A percentile compares a stretch with the other conserved stretches of the same genome.
Conservation (phyloP, 2,888 invertebrate genomes). For the Sceliomorpha sp. region DNA sequence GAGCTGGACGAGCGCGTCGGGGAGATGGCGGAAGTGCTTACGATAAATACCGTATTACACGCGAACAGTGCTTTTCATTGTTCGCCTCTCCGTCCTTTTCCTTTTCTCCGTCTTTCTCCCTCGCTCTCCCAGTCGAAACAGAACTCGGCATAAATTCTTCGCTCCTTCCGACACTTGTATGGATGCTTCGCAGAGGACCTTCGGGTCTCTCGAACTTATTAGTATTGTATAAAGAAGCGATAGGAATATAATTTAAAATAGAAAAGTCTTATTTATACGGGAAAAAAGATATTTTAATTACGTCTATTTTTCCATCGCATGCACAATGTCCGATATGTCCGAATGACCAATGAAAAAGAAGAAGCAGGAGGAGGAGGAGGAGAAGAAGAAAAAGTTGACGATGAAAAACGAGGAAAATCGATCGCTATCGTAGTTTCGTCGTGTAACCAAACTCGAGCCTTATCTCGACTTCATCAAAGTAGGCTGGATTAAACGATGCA, state of each 20-base stretch:
- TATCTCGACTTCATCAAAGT: conserved; percentile 62
- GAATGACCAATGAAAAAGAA: too few relatives aligned
- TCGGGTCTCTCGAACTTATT: not conserved
- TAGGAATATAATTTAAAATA: not conserved
- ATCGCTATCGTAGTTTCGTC: conserved; percentile 12
- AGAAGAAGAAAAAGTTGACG: too few relatives aligned
- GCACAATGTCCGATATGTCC: too few relatives aligned
- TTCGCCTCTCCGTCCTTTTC: too few relatives aligned
- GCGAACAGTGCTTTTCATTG: conserved; percentile 32
- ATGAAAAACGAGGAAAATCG: conserved; percentile 1
- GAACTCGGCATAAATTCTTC: not conserved
- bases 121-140: conserved; percentile 13
- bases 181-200: not conserved
- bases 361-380: too few relatives aligned
- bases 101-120: too few relatives aligned
- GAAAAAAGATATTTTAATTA: too few relatives aligned
- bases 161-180: too few relatives aligned
- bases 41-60: conserved; percentile 37
- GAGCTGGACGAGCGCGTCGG: conserved; percentile 33
- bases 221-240: not conserved
- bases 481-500: conserved; percentile 56
- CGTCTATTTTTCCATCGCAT: too few relatives aligned
- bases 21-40: conserved; percentile 38
- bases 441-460: conserved; percentile 26
- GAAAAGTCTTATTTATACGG: too few relatives aligned